phyloP scores from a whole-genome alignment of 2,113 vertebrate genomes.

The Alligator sinensis region DNA sequence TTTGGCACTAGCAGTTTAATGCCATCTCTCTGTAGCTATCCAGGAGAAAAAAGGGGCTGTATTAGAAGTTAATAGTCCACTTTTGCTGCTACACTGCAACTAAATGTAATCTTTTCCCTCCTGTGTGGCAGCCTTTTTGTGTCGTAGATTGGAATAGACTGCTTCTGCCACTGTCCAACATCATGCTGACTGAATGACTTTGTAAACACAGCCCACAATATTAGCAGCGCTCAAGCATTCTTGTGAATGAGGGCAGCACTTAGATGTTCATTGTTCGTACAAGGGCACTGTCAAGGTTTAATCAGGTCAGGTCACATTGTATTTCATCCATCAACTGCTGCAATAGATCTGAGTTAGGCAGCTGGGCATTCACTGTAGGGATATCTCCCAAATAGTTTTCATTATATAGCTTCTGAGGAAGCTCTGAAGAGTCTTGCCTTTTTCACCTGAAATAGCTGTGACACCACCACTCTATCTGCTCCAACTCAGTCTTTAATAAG shows the following conservation, averaged over 20 bases:
- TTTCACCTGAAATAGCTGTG: constrained; percentile 61
- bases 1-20: constrained; percentile 40
- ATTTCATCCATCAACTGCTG: constrained; percentile 55
- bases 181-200: constrained; percentile 21
- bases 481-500: constrained; percentile 64
- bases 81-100: constrained; percentile 19
- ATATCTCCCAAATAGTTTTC: constrained; percentile 68
- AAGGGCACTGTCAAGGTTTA: neutral
- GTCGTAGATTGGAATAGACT: constrained; percentile 41
- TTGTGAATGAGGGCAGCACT: neutral
- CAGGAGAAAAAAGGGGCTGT: neutral
- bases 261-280: neutral
- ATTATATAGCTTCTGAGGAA: constrained; percentile 51
- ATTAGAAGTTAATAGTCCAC: constrained; percentile 61
- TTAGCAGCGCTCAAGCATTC: neutral
- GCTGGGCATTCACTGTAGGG: constrained; percentile 15
- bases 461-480: constrained; percentile 57
- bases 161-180: neutral
- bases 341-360: constrained; percentile 48
- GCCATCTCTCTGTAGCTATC: constrained; percentile 2
- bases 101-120: constrained; percentile 51
- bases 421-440: constrained; percentile 61
- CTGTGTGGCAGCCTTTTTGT: constrained; percentile 42
- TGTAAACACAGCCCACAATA: constrained; percentile 31
- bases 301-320: constrained; percentile 66